Evolutionary conservation across 1,140 invertebrate genomes (phyloP), one percentile per base, ranked within the genome.

Genomic region (Octopus sinensis): DNA sequence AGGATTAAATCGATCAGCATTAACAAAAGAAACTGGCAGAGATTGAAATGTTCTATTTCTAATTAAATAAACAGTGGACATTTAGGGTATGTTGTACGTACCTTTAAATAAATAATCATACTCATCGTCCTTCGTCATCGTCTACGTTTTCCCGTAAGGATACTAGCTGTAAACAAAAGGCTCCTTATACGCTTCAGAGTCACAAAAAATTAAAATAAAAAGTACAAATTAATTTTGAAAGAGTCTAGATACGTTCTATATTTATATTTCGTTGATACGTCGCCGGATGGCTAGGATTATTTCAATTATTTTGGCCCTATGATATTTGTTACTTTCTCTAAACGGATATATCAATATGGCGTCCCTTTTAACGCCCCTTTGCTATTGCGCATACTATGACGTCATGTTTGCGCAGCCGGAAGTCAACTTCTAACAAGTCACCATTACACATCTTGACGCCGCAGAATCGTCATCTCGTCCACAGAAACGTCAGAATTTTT

Each of bases 61-160:
- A 43, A 43, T 43, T 43, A 43, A 43, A 43, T 43, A 43, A 43
- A 43, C 30, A 43, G 3, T 43, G 30, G 30, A 43, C 30, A 43
- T 43, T 43, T 43, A 43, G 30, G 30, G 30, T 43, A 43, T 43
- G 30, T 12, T n/a, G 23, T 79, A 87, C 91, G 93, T 94, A 99
- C 98, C 98, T 97, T 99, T 99, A 93, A 99, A 99, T 92, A 99
- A 95, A 95, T 99, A 99, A 93, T 99, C 98, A 92, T 99, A 99
- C 93, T 99, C 98, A 93, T 99, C 97, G 93, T 99, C 97, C 93
- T 97, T 96, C 92, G 95, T 88, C 88, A 89, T 88, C 86, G 86
- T 87, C 81, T 79, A 80, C 77, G 83, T 78, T 84, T 83, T 88
- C 87, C 87, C 88, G 87, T 81, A 81, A 84, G 77, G 56, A n/a